Evolutionary conservation across 2,888 invertebrate species (phyloP), one percentile per base, ranked within the genome.

Genomic region (Unio delphinus): DNA sequence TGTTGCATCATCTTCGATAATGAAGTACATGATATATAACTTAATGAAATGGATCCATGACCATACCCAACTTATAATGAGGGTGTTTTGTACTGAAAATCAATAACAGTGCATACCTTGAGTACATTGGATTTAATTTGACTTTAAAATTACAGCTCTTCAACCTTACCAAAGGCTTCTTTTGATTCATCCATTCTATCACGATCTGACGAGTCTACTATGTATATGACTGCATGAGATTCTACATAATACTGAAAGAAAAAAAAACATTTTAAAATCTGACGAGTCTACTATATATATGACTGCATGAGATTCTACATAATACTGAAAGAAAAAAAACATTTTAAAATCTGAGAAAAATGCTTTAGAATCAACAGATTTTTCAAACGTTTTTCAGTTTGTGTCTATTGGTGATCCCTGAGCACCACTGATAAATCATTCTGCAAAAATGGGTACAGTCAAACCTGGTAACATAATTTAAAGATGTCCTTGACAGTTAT

Each of bases 281-380:
- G 96, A 96, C 1, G 98, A 98, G 91, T 99, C 99, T 67, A 99
- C 96, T 80, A 99, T 96, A 90, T 97, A 99, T 85, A 99, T 98
- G 55, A 99, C 94, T 64, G 95, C 98, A 91, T 99, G 98, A 67
- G 96, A 98, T 91, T 99, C 99, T 69, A 97, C 96, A 92, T 98
- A 99, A 91, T 99, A 99, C 95, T 96, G 85, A 54, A 85, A 84
- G 28, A 58, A 67, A 64, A 64, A 64, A 69, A 28, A 23, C 4
- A 18, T 15, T 6, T 23, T 30, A 18, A 23, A 30, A 61, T 61
- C 18, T 7, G 28, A 61, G 26, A 30, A 28, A 26, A 26, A 30
- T n/a, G 6, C 3, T 20, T 23, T 20, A 58, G 15, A 20, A 58
- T 20, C 3, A 1, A 11, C 3, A 1, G 3, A 11, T 58, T 3